Evolutionary conservation across 2,797 vertebrate genomes (phyloP), one percentile per base, ranked within the genome.

Genomic region (Hylomyscus alleni): DNA sequence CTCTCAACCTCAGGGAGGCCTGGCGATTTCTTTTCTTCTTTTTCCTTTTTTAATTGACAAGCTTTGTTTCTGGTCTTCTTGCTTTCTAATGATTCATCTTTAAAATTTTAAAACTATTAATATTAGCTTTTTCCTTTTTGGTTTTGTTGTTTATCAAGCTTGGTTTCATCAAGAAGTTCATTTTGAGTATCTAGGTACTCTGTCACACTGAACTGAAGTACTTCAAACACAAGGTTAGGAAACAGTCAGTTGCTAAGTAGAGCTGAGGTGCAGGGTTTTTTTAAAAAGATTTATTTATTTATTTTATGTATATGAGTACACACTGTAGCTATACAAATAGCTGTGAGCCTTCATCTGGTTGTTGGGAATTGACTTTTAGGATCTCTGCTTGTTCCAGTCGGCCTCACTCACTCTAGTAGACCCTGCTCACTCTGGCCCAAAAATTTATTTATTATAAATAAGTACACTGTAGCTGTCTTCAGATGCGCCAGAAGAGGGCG

Each of bases 131-230:
- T 44, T 77, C 37, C 40, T n/a, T 44, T 44, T 17, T 31, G 24
- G n/a, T 65, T 67, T 40, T 62, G 11, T 60, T 50, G 44, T 52
- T 31, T 67, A 24, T 31, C 19, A 77, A 15, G 54, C 76, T 94
- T 94, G 47, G 58, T 80, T 93, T 94, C 67, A 77, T 81, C 67
- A 78, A 58, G 62, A 93, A 17, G 15, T 67, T 75, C 90, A 13
- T 91, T 91, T 37, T 85, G 15, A 47, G 20, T 65, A 40, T 90
- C 56, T 93, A 50, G 69, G 62, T 90, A 78, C 29, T 81, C 89
- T 3, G 90, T 62, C 31, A 14, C 40, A n/a, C 26, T 92, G 76
- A 91, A 85, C 50, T 76, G 93, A 96, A 94, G 26, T 72, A 52
- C 31, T 94, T 83, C 85, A 65, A 85, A 93, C 83, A 88, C 52